phyloP scores from a whole-genome alignment of 2,797 vertebrate species.

The Acrossocheilus fasciatus region DNA sequence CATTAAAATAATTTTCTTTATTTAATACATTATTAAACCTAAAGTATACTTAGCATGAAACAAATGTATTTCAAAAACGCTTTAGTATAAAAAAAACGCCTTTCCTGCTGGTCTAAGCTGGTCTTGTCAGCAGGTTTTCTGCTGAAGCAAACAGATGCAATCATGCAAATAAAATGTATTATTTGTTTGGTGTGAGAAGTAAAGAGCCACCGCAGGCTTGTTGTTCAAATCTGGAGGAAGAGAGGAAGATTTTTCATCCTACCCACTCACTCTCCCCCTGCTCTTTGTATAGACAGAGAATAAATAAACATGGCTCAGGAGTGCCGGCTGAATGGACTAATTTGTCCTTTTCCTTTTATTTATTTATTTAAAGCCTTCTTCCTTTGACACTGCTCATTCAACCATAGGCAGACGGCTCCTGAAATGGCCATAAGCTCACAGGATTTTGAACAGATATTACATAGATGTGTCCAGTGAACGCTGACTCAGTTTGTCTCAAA shows the following conservation, averaged over 20 bases:
- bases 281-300: slow-evolving; percentile 58
- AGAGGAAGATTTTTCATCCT: slow-evolving; percentile 56
- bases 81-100: no score
- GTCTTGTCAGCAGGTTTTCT: not conserved
- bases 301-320: slow-evolving; percentile 78
- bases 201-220: not conserved
- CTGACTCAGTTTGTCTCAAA: slow-evolving; percentile 6
- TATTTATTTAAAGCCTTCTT: slow-evolving; percentile 27
- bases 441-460: slow-evolving; percentile 24
- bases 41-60: not conserved
- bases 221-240: not conserved
- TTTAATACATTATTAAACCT: no score
- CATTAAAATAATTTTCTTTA: no score
- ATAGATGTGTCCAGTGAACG: not conserved
- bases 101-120: not conserved
- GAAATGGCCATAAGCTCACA: slow-evolving; percentile 12
- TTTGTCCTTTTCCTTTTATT: slow-evolving; percentile 62
- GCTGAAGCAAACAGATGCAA: slow-evolving; percentile 3
- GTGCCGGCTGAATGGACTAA: slow-evolving; percentile 68
- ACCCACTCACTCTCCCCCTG: not conserved
- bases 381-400: slow-evolving; percentile 40
- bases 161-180: not conserved
- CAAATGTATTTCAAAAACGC: no score
- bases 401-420: slow-evolving; percentile 28
- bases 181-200: not conserved